phyloP scores from a whole-genome alignment of 1,140 invertebrate genomes.

The Drosophila watanabei region DNA sequence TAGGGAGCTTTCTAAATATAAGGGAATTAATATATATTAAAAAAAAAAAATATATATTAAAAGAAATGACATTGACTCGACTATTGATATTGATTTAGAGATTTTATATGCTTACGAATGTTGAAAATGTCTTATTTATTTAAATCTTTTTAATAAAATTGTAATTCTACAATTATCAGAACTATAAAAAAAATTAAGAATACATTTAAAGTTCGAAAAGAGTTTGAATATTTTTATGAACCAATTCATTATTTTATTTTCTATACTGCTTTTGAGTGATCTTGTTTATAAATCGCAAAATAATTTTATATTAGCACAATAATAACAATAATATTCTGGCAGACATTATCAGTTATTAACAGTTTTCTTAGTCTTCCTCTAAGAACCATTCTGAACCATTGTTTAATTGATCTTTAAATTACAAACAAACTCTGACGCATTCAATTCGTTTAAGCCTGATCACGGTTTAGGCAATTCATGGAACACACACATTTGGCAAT shows the following conservation, averaged over 20 bases:
- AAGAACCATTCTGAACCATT: background rate
- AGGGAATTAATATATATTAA: too few species aligned
- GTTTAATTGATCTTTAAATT: background rate
- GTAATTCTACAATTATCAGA: too few species aligned
- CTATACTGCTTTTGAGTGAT: background rate
- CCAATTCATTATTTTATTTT: too few species aligned
- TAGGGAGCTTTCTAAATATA: background rate
- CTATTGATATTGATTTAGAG: too few species aligned
- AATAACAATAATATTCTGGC: background rate
- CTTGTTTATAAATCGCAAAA: too few species aligned
- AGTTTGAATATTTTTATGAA: too few species aligned
- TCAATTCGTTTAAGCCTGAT: background rate
- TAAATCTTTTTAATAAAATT: background rate
- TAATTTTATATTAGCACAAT: background rate
- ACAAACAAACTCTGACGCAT: conserved; percentile 11
- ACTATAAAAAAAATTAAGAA: too few species aligned
- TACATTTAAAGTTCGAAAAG: too few species aligned
- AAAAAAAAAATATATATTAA: background rate
- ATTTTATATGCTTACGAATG: too few species aligned
- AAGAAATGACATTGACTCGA: background rate
- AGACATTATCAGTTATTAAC: background rate
- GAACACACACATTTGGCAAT: background rate
- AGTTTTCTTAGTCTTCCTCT: background rate
- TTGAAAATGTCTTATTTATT: background rate
- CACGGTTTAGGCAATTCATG: background rate